Base-by-base conservation (phyloP, 2,797 vertebrate species). In the Sebastes steindachneri region DNA sequence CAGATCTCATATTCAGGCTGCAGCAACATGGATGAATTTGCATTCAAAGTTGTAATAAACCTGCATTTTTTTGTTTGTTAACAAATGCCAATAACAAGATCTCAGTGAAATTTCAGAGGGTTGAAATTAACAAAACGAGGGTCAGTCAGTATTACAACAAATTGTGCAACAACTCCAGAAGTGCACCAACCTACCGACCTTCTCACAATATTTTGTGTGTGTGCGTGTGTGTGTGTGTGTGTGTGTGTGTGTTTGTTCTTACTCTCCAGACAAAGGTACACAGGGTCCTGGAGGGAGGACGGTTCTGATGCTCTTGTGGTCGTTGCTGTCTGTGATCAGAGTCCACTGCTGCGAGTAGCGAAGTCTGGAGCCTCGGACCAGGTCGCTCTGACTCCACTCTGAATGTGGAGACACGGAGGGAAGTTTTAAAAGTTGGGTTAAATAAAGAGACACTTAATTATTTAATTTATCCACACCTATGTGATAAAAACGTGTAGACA, bases 361-460 rank as follows among this genome's bases (percentile, higher is more conserved):
- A 25, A 95, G 70, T 54, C 92, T 88, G 83, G 87, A 84, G 17
- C 93, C 89, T 60, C 91, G 86, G n/a, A 93, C 93, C 76, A 89
- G 76, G 37, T 96, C 93, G 25, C 68, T 89, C 83, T 96, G 96
- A 89, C 87, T 94, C 96, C 95, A 97, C 60, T 93, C 96, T 96
- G 89, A 9, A 73, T 2, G 45, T 0, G 8, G 11, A 81, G 15
- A 81, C 25, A 73, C 7, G 65, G 57, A 6, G 21, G 23, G 26
- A 19, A 3, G 9, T 68, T 77, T 41, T 41, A 1, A 3, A 53
- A 26, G 25, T 19, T 25, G 2, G 4, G 14, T 68, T 41, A 26
- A 67, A 76, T 19, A 3, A 48, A 57, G 15, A 75, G 23, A 68
- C 54, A 19, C 45, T 74, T 0, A 57, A 15, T 33, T 23, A 25